Base-by-base conservation (phyloP, 2,888 invertebrate genomes). In the Nymphalis polychloros region DNA sequence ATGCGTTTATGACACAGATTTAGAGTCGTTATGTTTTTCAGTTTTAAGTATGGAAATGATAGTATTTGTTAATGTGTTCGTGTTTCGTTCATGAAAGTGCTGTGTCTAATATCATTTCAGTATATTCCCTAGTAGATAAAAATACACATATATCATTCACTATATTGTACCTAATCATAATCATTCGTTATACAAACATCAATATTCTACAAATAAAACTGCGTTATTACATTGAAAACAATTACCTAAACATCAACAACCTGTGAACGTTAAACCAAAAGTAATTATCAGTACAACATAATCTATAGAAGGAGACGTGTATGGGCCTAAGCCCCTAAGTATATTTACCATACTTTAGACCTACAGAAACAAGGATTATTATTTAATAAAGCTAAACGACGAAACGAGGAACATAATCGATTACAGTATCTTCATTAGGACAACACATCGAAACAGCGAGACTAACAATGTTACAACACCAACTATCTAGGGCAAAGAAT, bases 231-330 rank as follows among this genome's bases (percentile, higher is more conserved):
- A 85, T 88, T 84, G 84, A 78, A 84, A 85, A 84, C 79, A 81
- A 77, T 87, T 89, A 92, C 91, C 91, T 88, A 91, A 88, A 86
- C 84, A 90, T 88, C 85, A 90, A 90, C 86, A 90, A 91, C 89
- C 91, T 92, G 92, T 86, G 87, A 90, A 89, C 86, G 87, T 89
- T 79, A 86, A 88, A 89, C 84, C 73, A 83, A 86, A 83, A 83
- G 85, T 85, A 77, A 84, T 88, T 86, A 88, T 85, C 81, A 81
- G 81, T 82, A 84, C 83, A 84, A 81, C 83, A 88, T 84, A 85
- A 81, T 82, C 79, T 82, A 81, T 75, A 79, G 79, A 84, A 86
- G 84, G 76, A 73, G 70, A 73, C 73, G 70, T 70, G 68, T 75
- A 66, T 72, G 85, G 88, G 89, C 86, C 84, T 90, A 90, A 78